Evolutionary conservation across 2,113 vertebrate species (phyloP), one percentile per base, ranked within the genome.

Genomic region (Sapajus apella): DNA sequence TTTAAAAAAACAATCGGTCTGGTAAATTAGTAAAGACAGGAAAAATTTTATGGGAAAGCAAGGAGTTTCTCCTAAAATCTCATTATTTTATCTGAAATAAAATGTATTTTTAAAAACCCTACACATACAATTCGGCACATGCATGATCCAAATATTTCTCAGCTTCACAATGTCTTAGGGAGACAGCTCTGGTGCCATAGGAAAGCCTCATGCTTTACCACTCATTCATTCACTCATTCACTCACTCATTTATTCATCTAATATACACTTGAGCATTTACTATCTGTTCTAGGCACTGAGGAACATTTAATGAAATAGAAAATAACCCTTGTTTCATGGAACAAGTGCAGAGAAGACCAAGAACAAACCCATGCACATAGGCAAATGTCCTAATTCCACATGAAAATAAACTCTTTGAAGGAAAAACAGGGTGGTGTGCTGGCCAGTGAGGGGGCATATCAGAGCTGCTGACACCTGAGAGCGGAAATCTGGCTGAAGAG

Each of bases 41-140:
- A 47, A 75, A 13, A n/a, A 5, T 77, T 47, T 77, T 56, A 18
- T 70, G 50, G 52, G n/a, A 92, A 68, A 68, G 55, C 52, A 64
- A 30, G 2, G 14, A 10, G 21, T 73, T 79, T 45, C 52, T 91
- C 47, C 75, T 70, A 21, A 50, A 45, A 68, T 17, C 35, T 73
- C 56, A 82, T 58, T 72, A 77, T 73, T 58, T 80, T 96, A 70
- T 45, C 81, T 82, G 13, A 85, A 90, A 40, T 88, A 40, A 96
- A 47, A 52, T 45, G 14, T 32, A 47, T 25, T 12, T 92, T 61
- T 45, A 3, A 86, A 83, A 64, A 68, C 37, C 3, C 52, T 13
- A 56, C 11, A n/a, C 20, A 25, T 35, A 9, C 90, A 27, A 58
- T 50, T 50, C 9, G 40, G 56, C 14, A 55, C 17, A 58, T 8